Conservation (phyloP, 2,113 vertebrate species). For the Psammodynastes pulverulentus region DNA sequence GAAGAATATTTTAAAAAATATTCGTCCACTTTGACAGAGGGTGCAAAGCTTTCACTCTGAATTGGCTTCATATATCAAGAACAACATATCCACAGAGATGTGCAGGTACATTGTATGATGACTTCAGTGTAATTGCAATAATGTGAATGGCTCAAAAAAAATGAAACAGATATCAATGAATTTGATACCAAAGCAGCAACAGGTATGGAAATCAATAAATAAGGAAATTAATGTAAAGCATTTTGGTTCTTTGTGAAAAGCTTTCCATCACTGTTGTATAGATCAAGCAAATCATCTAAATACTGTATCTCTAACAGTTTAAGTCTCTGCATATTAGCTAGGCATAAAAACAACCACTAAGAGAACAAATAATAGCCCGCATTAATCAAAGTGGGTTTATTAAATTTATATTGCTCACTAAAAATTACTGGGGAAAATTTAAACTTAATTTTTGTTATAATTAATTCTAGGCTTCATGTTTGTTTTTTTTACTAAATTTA, state of each 20-base stretch:
- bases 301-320: background rate
- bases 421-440: conserved; percentile 9
- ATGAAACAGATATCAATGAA: background rate
- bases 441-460: conserved; percentile 10
- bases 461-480: conserved; percentile 7
- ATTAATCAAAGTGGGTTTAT: conserved; percentile 10
- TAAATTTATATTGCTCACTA: conserved; percentile 10
- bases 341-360: background rate
- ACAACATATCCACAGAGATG: background rate
- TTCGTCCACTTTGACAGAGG: background rate
- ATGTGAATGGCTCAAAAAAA: background rate
- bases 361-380: background rate
- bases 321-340: background rate
- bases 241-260: background rate
- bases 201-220: background rate
- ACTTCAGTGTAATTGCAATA: background rate
- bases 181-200: background rate
- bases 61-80: background rate
- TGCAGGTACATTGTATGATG: background rate
- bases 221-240: background rate
- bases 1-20: background rate
- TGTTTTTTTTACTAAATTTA: background rate
- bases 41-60: background rate
- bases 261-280: background rate
- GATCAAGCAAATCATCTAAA: background rate